Percentiles rank a stretch among this genome's conserved stretches.
Conservation (phyloP, 2,888 invertebrate species). For the Dysmachus trigonus region DNA sequence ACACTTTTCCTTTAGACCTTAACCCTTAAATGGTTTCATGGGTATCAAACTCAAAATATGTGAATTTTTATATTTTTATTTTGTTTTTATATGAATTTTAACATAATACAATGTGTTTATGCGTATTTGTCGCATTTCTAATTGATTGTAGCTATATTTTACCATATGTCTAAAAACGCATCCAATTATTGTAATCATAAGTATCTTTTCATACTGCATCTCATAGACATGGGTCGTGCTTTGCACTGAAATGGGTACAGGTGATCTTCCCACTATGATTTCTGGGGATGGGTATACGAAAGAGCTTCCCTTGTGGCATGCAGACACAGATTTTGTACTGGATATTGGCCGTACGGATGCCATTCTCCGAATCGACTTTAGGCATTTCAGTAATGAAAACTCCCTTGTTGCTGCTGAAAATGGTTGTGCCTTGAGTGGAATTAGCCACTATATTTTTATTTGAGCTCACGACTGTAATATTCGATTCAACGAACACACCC, state of each 20-base stretch:
- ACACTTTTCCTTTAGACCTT: no score
- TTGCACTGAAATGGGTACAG: slow-evolving; percentile 59
- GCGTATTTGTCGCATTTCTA: neutral
- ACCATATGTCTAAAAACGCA: no score
- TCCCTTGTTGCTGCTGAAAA: slow-evolving; percentile 75
- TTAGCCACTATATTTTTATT: slow-evolving; percentile 82
- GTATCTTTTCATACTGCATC: neutral
- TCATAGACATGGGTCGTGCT: slow-evolving; percentile 60
- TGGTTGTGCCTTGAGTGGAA: slow-evolving; percentile 80
- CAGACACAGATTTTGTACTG: slow-evolving; percentile 91
- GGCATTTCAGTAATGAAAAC: slow-evolving; percentile 76
- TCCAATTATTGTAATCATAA: neutral
- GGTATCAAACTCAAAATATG: no score
- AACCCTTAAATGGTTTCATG: no score
- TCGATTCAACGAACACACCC: slow-evolving; percentile 77
- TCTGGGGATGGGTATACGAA: slow-evolving; percentile 76
- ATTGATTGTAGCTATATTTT: neutral
- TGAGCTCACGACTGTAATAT: slow-evolving; percentile 70
- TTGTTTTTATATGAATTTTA: no score
- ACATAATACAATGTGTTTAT: neutral
- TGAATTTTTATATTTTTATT: no score
- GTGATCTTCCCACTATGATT: slow-evolving; percentile 60
- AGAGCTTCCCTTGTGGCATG: slow-evolving; percentile 87
- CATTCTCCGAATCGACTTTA: slow-evolving; percentile 67
- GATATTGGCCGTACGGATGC: slow-evolving; percentile 64